Evolutionary conservation across 2,888 invertebrate species (phyloP), one percentile per base, ranked within the genome.

Genomic region (Drosophila merina): DNA sequence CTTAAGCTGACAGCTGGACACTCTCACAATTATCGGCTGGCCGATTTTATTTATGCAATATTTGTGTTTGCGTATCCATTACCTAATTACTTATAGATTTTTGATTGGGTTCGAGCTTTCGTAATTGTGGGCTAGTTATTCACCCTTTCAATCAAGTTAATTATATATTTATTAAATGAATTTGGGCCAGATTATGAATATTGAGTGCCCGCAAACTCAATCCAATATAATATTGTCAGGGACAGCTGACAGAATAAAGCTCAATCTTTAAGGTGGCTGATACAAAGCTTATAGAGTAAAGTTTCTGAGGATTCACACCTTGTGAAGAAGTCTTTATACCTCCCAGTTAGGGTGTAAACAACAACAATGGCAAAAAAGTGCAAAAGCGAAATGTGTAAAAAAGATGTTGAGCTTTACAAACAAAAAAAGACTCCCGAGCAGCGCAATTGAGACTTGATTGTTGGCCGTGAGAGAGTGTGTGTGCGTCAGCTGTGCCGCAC

Each of bases 391-490:
- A 44, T 44, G 44, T 44, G 44, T 44, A 54, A 64, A 66, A 64
- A 57, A 71, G 38, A 69, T 49, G 38, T 47, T 63, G 60, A 54
- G 67, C 63, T 57, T 51, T 12, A 31, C 38, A 48, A 68, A 56
- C 56, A 60, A 44, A 63, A 20, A 14, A 66, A 58, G n/a, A 45
- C 52, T 54, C 58, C 44, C 44, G 38, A 25, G 36, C 54, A 51
- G 47, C 49, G 40, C 57, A 71, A 72, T 72, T 72, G 57, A 70
- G 54, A 81, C 76, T 70, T 75, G 77, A 79, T 72, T 77, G 72
- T 67, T 73, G 59, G 26, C 67, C 44, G 20, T 44, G 44, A 25
- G 25, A 20, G 44, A 5, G 47, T 60, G 42, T 50, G 54, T 57
- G 57, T 69, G 55, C 66, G 57, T 66, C 63, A 62, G 10, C 7